These are phyloP conservation scores for Hyla sarda DNA, from an alignment of 2,113 vertebrate genomes.

Conservation along the genomic window DNA sequence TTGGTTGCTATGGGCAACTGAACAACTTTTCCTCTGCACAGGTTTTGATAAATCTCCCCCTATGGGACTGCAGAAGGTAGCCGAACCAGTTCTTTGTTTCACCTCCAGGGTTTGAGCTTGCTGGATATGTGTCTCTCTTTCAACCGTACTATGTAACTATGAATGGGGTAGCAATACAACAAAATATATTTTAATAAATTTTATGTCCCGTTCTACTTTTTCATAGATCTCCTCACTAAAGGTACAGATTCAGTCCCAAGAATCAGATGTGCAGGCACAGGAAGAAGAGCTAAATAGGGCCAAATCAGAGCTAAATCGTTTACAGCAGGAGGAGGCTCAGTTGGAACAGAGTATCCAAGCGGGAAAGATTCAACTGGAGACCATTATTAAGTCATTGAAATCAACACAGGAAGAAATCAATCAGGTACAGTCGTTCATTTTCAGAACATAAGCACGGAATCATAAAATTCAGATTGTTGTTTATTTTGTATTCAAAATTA, in stretches of 20 bases:
- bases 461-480: not conserved
- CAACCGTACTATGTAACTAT: too few species aligned
- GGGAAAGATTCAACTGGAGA: conserved; percentile 92
- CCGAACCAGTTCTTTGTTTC: too few species aligned
- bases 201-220: not conserved
- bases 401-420: conserved; percentile 96
- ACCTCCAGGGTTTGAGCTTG: too few species aligned
- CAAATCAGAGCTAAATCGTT: conserved; percentile 84
- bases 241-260: conserved; percentile 93
- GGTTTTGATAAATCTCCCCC: too few species aligned
- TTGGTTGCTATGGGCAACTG: too few species aligned
- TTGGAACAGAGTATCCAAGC: conserved; percentile 95
- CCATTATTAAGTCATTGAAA: conserved; percentile 94
- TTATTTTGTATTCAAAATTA: too few species aligned
- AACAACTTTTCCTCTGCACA: too few species aligned
- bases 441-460: not conserved
- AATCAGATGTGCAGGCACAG: conserved; percentile 90
- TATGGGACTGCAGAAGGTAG: too few species aligned
- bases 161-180: too few species aligned
- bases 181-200: not conserved
- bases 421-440: conserved; percentile 77
- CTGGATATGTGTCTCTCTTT: too few species aligned
- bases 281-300: conserved; percentile 92
- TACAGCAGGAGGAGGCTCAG: conserved; percentile 94
- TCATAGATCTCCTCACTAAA: conserved; percentile 90